Percentiles rank a stretch among this genome's conserved stretches.
These are phyloP conservation scores for Oncorhynchus masou DNA, from an alignment of 2,113 vertebrate genomes.

Conservation along the genomic window DNA sequence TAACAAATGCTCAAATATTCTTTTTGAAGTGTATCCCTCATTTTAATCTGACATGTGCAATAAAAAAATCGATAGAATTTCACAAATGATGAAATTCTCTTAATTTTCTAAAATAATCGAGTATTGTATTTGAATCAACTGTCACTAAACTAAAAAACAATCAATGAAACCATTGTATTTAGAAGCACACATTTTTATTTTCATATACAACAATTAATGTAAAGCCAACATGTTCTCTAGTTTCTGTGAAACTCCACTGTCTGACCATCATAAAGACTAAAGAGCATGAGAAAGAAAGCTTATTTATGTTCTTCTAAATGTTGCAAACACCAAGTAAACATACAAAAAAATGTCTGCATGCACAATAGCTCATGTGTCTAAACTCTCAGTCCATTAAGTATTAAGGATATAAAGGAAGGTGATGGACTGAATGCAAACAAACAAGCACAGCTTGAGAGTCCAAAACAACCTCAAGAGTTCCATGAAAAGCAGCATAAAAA, in stretches of 20 bases:
- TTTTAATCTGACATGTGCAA: too few species aligned
- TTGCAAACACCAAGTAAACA: constrained; percentile 63
- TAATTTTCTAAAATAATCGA: neutral
- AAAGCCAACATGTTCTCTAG: constrained; percentile 28
- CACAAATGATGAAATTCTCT: too few species aligned
- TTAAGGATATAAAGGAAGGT: constrained; percentile 14
- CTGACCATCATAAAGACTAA: constrained; percentile 38
- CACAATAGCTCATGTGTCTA: constrained; percentile 57
- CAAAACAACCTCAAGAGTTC: constrained; percentile 22
- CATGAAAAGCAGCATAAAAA: neutral
- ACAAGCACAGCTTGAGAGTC: constrained; percentile 31
- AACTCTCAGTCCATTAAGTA: constrained; percentile 36
- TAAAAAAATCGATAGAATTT: too few species aligned
- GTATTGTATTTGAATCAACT: neutral
- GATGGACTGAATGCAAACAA: constrained; percentile 37
- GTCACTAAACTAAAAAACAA: constrained; percentile 13
- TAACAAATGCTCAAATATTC: too few species aligned
- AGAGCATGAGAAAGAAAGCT: constrained; percentile 42
- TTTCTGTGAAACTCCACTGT: constrained; percentile 55
- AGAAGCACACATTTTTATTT: too few species aligned
- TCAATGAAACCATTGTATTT: too few species aligned
- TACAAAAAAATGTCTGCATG: constrained; percentile 74
- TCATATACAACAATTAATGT: too few species aligned
- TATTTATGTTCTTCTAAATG: constrained; percentile 39
- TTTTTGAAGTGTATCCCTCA: too few species aligned